These are phyloP conservation scores for Choloepus didactylus DNA, from an alignment of 2,797 vertebrate genomes.

Conservation along the genomic window DNA sequence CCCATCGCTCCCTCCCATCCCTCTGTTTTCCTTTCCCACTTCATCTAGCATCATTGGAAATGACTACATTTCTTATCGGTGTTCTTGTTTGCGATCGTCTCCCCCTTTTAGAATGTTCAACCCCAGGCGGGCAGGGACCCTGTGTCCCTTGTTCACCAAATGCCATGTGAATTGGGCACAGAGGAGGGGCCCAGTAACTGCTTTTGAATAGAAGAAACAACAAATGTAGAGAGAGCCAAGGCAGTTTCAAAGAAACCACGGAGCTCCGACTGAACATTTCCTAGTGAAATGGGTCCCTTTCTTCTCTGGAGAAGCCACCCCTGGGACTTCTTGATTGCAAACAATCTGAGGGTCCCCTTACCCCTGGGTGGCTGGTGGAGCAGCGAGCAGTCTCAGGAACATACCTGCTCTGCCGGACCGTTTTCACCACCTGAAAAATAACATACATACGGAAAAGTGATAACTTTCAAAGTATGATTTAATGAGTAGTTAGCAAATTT, in stretches of 20 bases:
- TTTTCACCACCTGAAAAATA: not conserved
- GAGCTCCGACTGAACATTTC: not conserved
- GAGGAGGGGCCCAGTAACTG: not conserved
- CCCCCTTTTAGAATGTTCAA: not conserved
- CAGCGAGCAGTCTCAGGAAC: no score
- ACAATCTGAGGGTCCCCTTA: not conserved
- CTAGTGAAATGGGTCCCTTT: not conserved
- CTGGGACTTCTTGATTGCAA: not conserved
- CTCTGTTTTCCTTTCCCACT: not conserved
- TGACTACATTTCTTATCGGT: rapidly evolving
- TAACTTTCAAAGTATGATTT: no score
- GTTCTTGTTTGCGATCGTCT: not conserved
- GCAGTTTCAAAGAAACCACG: not conserved
- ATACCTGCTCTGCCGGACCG: not conserved
- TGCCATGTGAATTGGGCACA: not conserved
- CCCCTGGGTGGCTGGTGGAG: not conserved
- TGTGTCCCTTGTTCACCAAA: not conserved
- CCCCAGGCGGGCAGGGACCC: not conserved
- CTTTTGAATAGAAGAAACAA: not conserved
- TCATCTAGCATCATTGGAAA: not conserved
- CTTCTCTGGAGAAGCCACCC: not conserved
- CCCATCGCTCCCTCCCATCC: rapidly evolving
- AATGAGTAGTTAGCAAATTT: no score
- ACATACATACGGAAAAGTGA: no score
- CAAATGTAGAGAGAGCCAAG: not conserved